Percentiles rank a stretch among this genome's conserved stretches.
These are phyloP conservation scores for Amphiduros pacificus DNA, from an alignment of 2,888 invertebrate species.

Conservation along the genomic window DNA sequence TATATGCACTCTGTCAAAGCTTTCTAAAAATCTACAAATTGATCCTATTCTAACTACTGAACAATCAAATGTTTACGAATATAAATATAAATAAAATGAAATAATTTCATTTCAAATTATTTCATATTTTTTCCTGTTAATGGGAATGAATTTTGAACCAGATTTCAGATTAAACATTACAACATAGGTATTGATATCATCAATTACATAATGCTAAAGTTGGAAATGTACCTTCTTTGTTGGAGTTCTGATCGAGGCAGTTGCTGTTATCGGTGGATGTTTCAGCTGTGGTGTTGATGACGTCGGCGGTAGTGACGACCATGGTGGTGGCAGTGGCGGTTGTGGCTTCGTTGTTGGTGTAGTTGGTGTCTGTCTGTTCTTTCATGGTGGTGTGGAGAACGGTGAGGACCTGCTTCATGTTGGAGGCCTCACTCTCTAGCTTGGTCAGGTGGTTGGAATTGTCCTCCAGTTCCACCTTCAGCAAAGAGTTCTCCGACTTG, in stretches of 20 bases:
- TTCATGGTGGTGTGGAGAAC: constrained; percentile 27
- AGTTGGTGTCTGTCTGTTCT: constrained; percentile 8
- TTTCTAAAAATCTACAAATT: too few species aligned
- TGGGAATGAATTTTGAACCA: too few species aligned
- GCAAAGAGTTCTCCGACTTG: constrained; percentile 44
- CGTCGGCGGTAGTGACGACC: neutral
- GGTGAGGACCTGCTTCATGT: constrained; percentile 44
- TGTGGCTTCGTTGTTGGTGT: neutral
- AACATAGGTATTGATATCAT: too few species aligned
- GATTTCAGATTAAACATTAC: too few species aligned
- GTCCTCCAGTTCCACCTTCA: constrained; percentile 48
- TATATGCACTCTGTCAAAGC: too few species aligned
- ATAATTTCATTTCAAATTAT: too few species aligned
- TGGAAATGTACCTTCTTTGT: neutral
- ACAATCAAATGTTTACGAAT: too few species aligned
- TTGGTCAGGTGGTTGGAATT: constrained; percentile 50
- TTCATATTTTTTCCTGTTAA: too few species aligned
- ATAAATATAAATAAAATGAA: too few species aligned
- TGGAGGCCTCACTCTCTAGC: constrained; percentile 47
- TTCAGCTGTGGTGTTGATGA: neutral
- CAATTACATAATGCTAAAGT: too few species aligned
- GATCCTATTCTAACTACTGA: too few species aligned
- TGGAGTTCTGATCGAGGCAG: constrained; percentile 24
- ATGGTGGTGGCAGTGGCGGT: neutral
- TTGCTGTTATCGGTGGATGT: neutral